phyloP scores from a whole-genome alignment of 2,888 invertebrate species.

The Eupithecia insigniata region DNA sequence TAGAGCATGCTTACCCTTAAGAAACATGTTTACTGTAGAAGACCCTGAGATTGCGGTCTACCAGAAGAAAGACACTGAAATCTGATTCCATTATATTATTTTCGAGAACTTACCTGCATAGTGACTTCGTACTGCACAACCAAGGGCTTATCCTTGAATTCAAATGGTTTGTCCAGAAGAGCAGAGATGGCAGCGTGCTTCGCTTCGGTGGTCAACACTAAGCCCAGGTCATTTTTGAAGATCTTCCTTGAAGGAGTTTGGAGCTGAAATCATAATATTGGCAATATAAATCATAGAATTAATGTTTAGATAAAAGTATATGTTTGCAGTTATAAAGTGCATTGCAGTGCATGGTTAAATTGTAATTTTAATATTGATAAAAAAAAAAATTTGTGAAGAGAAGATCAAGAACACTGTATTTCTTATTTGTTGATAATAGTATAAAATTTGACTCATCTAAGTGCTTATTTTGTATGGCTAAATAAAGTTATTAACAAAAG shows the following conservation, averaged over 20 bases:
- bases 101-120: conserved; percentile 84
- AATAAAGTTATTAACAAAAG: no score
- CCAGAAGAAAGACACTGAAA: not conserved
- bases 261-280: conserved; percentile 70
- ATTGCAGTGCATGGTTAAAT: not conserved
- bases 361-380: not conserved
- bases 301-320: not conserved
- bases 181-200: conserved; percentile 97
- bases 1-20: not conserved
- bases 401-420: no score
- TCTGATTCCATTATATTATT: not conserved
- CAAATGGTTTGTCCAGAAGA: conserved; percentile 90
- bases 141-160: conserved; percentile 91
- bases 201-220: conserved; percentile 96
- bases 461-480: no score
- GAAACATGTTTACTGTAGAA: no score
- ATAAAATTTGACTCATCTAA: no score
- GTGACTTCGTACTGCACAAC: conserved; percentile 97
- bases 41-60: not conserved
- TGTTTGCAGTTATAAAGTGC: not conserved
- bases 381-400: no score
- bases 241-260: conserved; percentile 91
- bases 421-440: no score
- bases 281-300: no score
- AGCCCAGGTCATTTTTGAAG: conserved; percentile 92